Percentiles rank a stretch among this genome's conserved stretches.
Conservation (phyloP, 1,140 invertebrate species). For the Achroia grisella region DNA sequence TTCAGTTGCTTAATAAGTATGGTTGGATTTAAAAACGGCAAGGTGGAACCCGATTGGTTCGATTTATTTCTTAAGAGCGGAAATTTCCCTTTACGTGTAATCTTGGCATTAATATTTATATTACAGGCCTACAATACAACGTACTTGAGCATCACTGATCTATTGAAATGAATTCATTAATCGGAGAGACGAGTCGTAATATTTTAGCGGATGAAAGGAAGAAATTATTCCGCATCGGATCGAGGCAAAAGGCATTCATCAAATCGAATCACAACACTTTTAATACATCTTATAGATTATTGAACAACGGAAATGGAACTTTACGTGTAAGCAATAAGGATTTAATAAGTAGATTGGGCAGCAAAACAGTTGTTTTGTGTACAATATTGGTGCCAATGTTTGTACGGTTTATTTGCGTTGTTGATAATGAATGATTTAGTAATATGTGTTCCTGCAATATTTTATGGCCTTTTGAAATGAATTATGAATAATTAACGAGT, state of each 20-base stretch:
- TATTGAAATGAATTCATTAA: slow-evolving; percentile 47
- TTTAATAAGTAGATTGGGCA: background rate
- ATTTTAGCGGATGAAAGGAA: slow-evolving; percentile 47
- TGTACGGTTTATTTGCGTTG: slow-evolving; percentile 7
- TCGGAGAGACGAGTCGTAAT: slow-evolving; percentile 34
- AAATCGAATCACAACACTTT: slow-evolving; percentile 11
- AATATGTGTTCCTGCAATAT: background rate
- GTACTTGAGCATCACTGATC: slow-evolving; percentile 8
- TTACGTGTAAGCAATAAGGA: slow-evolving; percentile 12
- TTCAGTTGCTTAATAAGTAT: no score
- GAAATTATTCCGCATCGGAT: slow-evolving; percentile 36
- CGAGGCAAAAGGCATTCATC: slow-evolving; percentile 18
- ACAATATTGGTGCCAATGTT: slow-evolving; percentile 14
- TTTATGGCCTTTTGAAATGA: background rate
- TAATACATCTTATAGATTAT: background rate
- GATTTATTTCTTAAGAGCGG: no score
- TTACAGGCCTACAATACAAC: no score
- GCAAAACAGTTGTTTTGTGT: slow-evolving; percentile 12
- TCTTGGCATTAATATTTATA: slow-evolving; percentile 2
- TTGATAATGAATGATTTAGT: slow-evolving; percentile 3
- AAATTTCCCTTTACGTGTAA: slow-evolving; percentile 1
- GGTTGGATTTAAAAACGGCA: no score
- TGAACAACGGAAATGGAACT: slow-evolving; percentile 5
- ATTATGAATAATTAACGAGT: no score
- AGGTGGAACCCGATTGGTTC: no score